Base-by-base conservation (phyloP, 2,888 invertebrate genomes). In the Brenthis ino region DNA sequence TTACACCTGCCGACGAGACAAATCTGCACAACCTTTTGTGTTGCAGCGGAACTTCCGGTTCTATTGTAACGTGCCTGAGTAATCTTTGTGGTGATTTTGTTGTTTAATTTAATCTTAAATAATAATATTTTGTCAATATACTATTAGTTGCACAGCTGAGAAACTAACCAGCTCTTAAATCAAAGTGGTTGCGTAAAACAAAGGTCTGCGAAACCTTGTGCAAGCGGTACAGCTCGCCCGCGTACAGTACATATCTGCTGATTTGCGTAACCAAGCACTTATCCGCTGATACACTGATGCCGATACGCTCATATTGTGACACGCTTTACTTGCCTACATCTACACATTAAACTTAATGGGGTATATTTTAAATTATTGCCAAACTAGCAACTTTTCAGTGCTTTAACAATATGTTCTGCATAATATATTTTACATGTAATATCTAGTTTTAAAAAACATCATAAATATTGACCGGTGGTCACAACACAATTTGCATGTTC, bases 201-300 rank as follows among this genome's bases (percentile, higher is more conserved):
- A 93, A 93, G 93, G 92, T 93, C 92, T 92, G 91, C 87, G 85
- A 89, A 91, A 87, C 90, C 92, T 92, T 92, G 93, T 92, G 92
- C 89, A 93, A 92, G 91, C 91, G 88, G 74, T 86, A 87, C 85
- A 76, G 88, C 88, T 88, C 90, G 90, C 87, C 87, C 85, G 88
- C 87, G 84, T 79, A 68, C 76, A 72, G 85, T 87, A 92, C 91
- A 92, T 92, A 92, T 93, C 92, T 93, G 88, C 88, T 83, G 89
- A 90, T 93, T 93, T 93, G 91, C 92, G 93, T 93, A 93, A 93
- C 89, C 82, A 85, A 89, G 88, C 87, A 91, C 90, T 91, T 93
- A 92, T 91, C 91, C 92, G 86, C 85, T 85, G 87, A 89, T 89
- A 91, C 85, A 75, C 82, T 82, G 51, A 51, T 51, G 83, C 82